These are phyloP conservation scores for Sebastes steindachneri DNA, from an alignment of 2,797 vertebrate species.

Conservation along the genomic window DNA sequence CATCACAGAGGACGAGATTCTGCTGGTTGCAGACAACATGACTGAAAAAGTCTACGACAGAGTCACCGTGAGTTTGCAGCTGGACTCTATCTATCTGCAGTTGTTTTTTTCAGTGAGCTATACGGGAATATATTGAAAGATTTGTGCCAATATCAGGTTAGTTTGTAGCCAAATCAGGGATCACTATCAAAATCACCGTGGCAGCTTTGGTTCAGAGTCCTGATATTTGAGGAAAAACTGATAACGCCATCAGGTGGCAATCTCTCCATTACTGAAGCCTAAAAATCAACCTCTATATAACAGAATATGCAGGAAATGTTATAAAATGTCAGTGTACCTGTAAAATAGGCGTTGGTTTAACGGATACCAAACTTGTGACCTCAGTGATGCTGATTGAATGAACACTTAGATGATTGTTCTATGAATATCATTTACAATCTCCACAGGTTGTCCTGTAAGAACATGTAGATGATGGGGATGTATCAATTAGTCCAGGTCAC, in stretches of 20 bases:
- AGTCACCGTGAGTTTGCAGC: slow-evolving; percentile 66
- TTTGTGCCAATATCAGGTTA: neutral
- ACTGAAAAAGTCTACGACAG: slow-evolving; percentile 84
- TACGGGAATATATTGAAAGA: neutral
- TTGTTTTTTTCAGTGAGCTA: neutral
- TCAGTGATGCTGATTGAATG: no score
- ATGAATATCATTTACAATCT: no score
- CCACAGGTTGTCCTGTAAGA: no score
- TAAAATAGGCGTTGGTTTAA: no score
- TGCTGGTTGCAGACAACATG: slow-evolving; percentile 79
- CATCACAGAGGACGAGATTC: slow-evolving; percentile 81
- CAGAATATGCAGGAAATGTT: neutral
- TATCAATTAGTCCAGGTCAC: no score
- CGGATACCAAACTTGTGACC: no score
- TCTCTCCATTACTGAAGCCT: neutral
- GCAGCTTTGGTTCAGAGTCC: neutral
- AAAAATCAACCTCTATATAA: neutral
- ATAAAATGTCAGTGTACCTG: neutral
- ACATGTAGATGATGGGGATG: no score
- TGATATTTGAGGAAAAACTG: neutral
- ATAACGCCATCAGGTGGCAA: neutral
- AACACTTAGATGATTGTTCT: no score
- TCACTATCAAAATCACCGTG: no score
- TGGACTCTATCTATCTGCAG: neutral
- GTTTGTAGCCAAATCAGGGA: neutral